Conservation (phyloP, 2,797 vertebrate genomes). For the Mormyrops boulengeri region DNA sequence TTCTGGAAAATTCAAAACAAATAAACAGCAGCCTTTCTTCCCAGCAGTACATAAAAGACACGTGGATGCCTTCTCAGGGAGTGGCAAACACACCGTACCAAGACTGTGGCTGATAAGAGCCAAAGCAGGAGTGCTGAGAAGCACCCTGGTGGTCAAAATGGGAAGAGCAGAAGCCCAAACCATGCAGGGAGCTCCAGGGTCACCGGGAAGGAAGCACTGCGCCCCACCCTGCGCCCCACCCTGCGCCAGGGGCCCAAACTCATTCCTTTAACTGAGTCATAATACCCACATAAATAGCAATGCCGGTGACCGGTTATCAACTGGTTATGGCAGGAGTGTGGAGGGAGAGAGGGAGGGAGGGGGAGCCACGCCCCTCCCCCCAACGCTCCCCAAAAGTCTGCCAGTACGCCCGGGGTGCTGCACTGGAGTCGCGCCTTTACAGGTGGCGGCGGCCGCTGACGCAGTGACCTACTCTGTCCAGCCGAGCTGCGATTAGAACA, state of each 20-base stretch:
- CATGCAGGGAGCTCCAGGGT: not conserved
- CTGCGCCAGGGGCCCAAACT: not conserved
- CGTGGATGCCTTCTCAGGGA: not conserved
- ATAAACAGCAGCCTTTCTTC: not conserved
- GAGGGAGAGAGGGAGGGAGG: not conserved
- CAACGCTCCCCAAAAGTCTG: not conserved
- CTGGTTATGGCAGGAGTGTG: not conserved
- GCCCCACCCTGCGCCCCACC: not conserved
- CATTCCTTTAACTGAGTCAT: not conserved
- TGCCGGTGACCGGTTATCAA: not conserved
- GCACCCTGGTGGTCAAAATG: not conserved
- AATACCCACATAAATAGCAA: not conserved
- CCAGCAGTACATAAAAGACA: not conserved
- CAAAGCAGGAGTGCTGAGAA: not conserved
- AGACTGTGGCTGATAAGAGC: not conserved
- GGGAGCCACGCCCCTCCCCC: not conserved
- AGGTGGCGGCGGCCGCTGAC: not conserved
- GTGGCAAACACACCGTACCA: not conserved
- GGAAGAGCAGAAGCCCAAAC: not conserved
- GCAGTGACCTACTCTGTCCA: not conserved
- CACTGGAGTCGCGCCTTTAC: not conserved
- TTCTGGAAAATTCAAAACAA: not conserved
- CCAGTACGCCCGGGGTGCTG: not conserved
- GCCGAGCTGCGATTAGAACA: not conserved
- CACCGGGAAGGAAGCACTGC: not conserved